Percentiles rank a stretch among this genome's conserved stretches.
Evolutionary conservation across 2,888 invertebrate species (phyloP).

Genomic region (Aethes cnicana): DNA sequence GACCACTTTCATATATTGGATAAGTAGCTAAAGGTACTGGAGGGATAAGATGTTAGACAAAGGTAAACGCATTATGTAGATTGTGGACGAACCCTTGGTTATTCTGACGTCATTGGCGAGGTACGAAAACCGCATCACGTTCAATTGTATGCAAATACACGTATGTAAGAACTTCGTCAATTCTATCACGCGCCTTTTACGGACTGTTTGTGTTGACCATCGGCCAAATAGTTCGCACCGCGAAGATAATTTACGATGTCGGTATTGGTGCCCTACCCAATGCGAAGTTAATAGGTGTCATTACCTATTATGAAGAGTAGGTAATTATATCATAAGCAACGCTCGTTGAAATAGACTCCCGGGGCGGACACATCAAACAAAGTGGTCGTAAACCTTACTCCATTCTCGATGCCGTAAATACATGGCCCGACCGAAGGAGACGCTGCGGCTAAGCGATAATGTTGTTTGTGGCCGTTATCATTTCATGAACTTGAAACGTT

Average conservation of each 20-base stretch:
- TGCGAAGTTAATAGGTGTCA: no score
- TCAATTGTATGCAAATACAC: conserved; percentile 29
- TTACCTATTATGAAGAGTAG: conserved; percentile 14
- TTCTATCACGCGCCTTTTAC: conserved; percentile 5
- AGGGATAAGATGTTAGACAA: conserved; percentile 10
- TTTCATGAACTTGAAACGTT: conserved; percentile 71
- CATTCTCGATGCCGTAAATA: conserved; percentile 35
- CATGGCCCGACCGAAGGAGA: conserved; percentile 43
- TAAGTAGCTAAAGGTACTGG: conserved; percentile 2
- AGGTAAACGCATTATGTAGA: conserved; percentile 21
- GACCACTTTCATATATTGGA: no score
- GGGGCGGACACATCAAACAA: conserved; percentile 34
- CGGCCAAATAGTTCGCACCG: neutral
- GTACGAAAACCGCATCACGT: conserved; percentile 14
- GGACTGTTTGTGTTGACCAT: conserved; percentile 14
- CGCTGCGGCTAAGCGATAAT: conserved; percentile 52
- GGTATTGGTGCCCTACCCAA: no score
- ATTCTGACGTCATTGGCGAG: conserved; percentile 17
- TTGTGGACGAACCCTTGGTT: conserved; percentile 21
- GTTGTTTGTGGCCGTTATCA: conserved; percentile 63
- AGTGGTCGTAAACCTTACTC: conserved; percentile 37
- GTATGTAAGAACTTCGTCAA: conserved; percentile 19
- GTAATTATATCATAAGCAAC: conserved; percentile 24
- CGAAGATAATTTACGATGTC: no score
- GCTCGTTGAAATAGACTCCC: conserved; percentile 35